phyloP scores from a whole-genome alignment of 2,113 vertebrate genomes.

The Phalacrocorax brasilianus region DNA sequence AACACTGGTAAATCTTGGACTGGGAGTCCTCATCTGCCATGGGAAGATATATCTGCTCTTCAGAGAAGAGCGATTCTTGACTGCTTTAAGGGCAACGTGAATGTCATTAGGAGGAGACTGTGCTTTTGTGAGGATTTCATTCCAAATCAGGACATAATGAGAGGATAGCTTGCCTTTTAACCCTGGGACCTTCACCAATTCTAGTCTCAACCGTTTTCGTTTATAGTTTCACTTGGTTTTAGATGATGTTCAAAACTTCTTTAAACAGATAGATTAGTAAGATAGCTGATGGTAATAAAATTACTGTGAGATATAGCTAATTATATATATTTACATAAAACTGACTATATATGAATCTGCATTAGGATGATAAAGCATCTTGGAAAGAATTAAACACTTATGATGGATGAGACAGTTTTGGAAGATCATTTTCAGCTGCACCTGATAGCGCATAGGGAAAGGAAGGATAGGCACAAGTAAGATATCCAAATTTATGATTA shows the following conservation, averaged over 20 bases:
- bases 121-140: neutral
- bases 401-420: neutral
- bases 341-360: neutral
- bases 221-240: neutral
- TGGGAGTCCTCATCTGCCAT: neutral
- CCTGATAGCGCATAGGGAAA: neutral
- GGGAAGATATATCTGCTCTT: neutral
- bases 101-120: neutral
- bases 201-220: neutral
- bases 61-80: accelerated
- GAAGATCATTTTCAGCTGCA: neutral
- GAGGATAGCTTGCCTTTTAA: neutral
- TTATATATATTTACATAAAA: neutral
- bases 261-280: neutral
- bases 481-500: neutral
- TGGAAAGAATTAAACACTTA: neutral
- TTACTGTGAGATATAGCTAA: neutral
- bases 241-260: neutral
- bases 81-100: accelerated
- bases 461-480: neutral
- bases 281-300: neutral
- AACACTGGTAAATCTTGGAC: neutral
- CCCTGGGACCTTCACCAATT: neutral
- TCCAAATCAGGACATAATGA: neutral
- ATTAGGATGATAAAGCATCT: neutral